Evolutionary conservation across 2,113 vertebrate species (phyloP).

Genomic region (Puffinus mauretanicus): DNA sequence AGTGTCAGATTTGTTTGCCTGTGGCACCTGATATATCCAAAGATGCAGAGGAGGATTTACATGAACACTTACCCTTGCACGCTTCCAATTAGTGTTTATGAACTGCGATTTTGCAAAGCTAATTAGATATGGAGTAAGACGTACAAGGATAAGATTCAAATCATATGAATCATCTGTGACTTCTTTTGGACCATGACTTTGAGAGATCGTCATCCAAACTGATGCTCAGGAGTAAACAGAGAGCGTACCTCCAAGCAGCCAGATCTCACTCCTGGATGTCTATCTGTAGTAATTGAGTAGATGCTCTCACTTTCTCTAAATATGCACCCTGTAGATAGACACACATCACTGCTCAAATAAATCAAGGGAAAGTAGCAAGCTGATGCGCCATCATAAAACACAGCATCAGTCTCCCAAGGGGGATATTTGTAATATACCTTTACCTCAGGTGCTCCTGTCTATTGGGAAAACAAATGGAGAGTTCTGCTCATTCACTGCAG

Average conservation of each 20-base stretch:
- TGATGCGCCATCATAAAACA: neutral
- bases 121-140: neutral
- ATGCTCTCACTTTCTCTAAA: neutral
- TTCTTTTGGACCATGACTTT: neutral
- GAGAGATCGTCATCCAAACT: neutral
- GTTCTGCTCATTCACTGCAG: neutral
- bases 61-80: neutral
- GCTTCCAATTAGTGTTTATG: neutral
- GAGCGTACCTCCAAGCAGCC: neutral
- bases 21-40: neutral
- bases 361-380: neutral
- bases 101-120: neutral
- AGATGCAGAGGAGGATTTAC: neutral
- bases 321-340: conserved; percentile 27
- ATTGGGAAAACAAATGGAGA: neutral
- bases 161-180: neutral
- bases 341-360: neutral
- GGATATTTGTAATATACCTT: neutral
- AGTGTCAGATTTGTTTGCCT: neutral
- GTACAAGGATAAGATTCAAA: neutral
- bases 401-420: neutral
- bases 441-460: neutral
- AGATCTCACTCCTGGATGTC: neutral
- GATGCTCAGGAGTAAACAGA: neutral
- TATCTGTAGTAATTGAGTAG: neutral